These are phyloP conservation scores for Smithornis capensis DNA, from an alignment of 2,113 vertebrate species.

Conservation along the genomic window DNA sequence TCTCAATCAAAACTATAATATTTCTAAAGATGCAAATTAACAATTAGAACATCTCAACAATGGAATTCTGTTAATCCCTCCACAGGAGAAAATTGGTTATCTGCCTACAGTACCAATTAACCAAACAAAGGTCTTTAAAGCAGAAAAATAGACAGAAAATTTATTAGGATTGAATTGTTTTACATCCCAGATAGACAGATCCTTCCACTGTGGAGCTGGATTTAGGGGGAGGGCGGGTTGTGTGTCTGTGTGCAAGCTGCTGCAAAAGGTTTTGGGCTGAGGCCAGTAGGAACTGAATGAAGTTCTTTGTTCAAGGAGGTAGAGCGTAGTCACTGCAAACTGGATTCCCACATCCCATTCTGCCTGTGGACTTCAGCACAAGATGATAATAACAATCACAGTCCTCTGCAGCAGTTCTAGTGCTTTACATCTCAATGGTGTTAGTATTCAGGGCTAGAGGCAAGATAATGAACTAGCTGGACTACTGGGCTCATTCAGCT, in stretches of 20 bases:
- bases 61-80: slow-evolving; percentile 5
- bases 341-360: background rate
- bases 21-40: slow-evolving; percentile 21
- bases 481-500: background rate
- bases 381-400: background rate
- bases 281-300: background rate
- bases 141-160: slow-evolving; percentile 6
- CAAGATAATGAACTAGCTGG: background rate
- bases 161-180: background rate
- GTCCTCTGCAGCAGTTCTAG: background rate
- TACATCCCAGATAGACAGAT: background rate
- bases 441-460: background rate
- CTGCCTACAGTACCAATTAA: slow-evolving; percentile 1
- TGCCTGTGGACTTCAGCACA: background rate
- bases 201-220: background rate
- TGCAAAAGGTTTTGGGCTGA: background rate
- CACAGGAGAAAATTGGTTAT: slow-evolving; percentile 20
- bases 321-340: background rate
- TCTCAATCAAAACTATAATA: slow-evolving; percentile 36
- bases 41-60: slow-evolving; percentile 19
- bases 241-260: background rate
- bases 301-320: background rate
- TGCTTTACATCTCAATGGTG: background rate
- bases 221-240: background rate
- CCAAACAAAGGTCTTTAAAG: slow-evolving; percentile 26